phyloP scores from a whole-genome alignment of 2,888 invertebrate species.

The Nasonovia ribisnigri region DNA sequence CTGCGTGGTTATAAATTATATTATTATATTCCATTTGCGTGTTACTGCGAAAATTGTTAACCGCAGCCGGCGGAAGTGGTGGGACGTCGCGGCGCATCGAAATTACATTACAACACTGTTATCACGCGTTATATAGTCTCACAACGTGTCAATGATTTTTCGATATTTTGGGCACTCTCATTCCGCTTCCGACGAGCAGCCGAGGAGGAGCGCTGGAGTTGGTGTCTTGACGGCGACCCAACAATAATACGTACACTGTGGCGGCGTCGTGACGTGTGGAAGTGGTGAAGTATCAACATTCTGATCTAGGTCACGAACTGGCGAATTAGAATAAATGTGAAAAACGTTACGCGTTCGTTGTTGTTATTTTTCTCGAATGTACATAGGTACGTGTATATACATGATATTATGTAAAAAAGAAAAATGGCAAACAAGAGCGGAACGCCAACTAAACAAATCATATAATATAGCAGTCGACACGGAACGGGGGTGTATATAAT shows the following conservation, averaged over 20 bases:
- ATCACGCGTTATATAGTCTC: not conserved
- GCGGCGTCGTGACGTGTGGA: not conserved
- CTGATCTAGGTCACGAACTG: not conserved
- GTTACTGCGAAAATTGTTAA: not conserved
- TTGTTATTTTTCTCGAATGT: not conserved
- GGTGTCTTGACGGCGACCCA: not conserved
- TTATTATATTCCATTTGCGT: not conserved
- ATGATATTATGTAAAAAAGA: not conserved
- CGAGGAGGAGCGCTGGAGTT: too few species aligned
- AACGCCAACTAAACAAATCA: conserved; percentile 44
- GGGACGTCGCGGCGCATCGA: not conserved
- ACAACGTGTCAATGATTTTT: not conserved
- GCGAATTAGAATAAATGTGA: not conserved
- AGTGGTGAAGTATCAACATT: not conserved
- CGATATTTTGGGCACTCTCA: not conserved
- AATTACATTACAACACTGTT: not conserved
- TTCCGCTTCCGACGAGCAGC: not conserved
- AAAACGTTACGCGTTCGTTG: not conserved
- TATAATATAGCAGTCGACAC: conserved; percentile 30
- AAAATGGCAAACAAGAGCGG: not conserved
- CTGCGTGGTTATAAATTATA: not conserved
- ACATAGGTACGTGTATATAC: not conserved
- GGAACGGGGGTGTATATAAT: not conserved
- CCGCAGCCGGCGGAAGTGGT: not conserved
- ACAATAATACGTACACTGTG: not conserved